Evolutionary conservation across 1,140 invertebrate genomes (phyloP).

Genomic region (Eubasilissa regina): DNA sequence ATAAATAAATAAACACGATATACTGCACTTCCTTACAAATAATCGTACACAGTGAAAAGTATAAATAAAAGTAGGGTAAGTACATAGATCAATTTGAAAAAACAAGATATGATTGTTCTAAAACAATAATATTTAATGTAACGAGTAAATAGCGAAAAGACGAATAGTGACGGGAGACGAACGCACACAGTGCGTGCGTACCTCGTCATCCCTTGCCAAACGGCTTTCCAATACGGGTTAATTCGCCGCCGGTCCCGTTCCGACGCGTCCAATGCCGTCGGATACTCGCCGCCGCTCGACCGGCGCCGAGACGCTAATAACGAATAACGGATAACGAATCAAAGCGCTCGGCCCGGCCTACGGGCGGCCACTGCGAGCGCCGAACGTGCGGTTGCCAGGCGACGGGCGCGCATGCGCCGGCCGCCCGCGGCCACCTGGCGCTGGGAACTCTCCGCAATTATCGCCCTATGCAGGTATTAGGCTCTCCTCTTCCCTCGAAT

Average conservation of each 20-base stretch:
- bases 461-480: conserved; percentile 23
- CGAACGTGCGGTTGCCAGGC: conserved; percentile 55
- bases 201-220: background rate
- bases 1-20: no score
- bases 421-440: background rate
- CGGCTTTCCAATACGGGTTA: conserved; percentile 34
- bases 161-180: no score
- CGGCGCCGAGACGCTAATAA: conserved; percentile 35
- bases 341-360: conserved; percentile 48
- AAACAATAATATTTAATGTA: no score
- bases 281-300: conserved; percentile 24
- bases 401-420: conserved; percentile 48
- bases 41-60: no score
- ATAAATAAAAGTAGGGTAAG: no score
- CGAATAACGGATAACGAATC: conserved; percentile 45
- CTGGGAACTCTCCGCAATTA: background rate
- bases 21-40: no score
- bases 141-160: no score
- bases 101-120: no score
- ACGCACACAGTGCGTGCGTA: no score
- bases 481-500: no score
- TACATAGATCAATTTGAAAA: no score
- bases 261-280: conserved; percentile 49
- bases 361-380: conserved; percentile 30
- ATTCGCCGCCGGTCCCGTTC: conserved; percentile 31